phyloP scores from a whole-genome alignment of 2,113 vertebrate species.

The Chrysemys picta region DNA sequence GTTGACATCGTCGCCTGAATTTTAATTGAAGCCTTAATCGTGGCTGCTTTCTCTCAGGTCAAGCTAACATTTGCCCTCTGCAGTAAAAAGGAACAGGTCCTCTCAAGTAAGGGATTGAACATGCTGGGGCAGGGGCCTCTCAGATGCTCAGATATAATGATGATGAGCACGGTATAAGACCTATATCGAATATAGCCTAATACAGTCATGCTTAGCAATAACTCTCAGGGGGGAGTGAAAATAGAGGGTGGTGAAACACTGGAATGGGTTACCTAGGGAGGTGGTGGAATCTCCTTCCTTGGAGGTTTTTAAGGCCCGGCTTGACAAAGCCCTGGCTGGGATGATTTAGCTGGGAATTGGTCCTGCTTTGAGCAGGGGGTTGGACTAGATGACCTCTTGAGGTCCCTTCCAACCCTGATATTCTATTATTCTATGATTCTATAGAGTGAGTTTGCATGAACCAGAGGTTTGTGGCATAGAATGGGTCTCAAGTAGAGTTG shows the following conservation, averaged over 20 bases:
- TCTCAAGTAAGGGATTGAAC: not conserved
- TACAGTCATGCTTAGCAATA: not conserved
- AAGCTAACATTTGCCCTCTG: not conserved
- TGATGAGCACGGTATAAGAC: not conserved
- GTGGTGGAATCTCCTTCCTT: no score
- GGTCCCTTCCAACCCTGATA: no score
- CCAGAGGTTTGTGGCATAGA: not conserved
- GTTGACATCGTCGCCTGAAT: constrained; percentile 38
- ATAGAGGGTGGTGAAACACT: no score
- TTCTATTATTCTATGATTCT: no score
- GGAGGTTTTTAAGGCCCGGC: no score
- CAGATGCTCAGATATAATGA: not conserved
- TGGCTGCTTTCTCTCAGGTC: constrained; percentile 14
- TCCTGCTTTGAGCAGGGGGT: no score
- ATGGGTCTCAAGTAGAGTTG: not conserved
- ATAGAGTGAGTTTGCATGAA: not conserved
- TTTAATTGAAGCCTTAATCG: constrained; percentile 46
- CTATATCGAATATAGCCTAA: not conserved
- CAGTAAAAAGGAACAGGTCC: not conserved
- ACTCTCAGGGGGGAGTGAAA: not conserved
- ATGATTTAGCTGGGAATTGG: no score
- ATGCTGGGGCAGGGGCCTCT: not conserved
- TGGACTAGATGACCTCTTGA: no score
- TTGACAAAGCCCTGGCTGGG: no score
- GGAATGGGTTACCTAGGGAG: no score